phyloP scores from a whole-genome alignment of 2,888 invertebrate genomes.

The Melanchra persicariae region DNA sequence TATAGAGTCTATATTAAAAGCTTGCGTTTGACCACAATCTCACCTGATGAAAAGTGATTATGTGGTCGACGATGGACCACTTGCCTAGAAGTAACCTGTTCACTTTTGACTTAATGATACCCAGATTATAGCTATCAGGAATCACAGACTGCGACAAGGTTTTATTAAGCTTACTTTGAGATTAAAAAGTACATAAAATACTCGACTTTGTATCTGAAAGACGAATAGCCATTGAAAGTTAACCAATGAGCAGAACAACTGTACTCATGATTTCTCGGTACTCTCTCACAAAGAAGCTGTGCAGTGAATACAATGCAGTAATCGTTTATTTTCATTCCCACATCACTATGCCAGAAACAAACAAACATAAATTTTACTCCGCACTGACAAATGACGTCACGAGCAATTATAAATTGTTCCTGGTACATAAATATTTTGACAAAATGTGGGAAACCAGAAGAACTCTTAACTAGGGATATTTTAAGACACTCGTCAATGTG shows the following conservation, averaged over 20 bases:
- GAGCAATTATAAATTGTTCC: slow-evolving; percentile 19
- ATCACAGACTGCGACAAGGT: not conserved
- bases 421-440: slow-evolving; percentile 24
- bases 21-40: too few species aligned
- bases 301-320: slow-evolving; percentile 25
- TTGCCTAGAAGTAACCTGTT: too few species aligned
- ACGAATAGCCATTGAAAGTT: not conserved
- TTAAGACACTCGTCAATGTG: not conserved
- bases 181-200: not conserved
- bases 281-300: not conserved
- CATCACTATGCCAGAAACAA: slow-evolving; percentile 42
- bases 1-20: too few species aligned
- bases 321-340: slow-evolving; percentile 43
- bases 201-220: not conserved
- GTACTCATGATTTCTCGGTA: not conserved
- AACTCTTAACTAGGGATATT: slow-evolving; percentile 17
- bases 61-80: too few species aligned
- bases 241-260: slow-evolving; percentile 1
- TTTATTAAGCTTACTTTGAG: not conserved
- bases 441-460: slow-evolving; percentile 20
- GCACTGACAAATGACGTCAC: slow-evolving; percentile 46
- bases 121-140: too few species aligned
- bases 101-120: too few species aligned
- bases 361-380: slow-evolving; percentile 45
- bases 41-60: too few species aligned